Conservation (phyloP, 2,797 vertebrate species). For the Apogon hyalosoma region DNA sequence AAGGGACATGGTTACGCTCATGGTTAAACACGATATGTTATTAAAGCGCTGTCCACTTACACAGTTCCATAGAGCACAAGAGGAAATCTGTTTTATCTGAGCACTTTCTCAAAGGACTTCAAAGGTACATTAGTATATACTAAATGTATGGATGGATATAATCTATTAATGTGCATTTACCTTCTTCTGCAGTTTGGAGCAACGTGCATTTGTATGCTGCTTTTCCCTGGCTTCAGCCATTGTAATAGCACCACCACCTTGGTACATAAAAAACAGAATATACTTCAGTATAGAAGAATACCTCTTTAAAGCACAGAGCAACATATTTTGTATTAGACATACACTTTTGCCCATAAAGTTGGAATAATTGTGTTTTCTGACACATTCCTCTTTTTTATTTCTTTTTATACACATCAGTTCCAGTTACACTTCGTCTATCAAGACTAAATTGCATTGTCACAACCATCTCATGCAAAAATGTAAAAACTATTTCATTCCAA, state of each 20-base stretch:
- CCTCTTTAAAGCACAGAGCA: neutral
- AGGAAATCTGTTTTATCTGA: neutral
- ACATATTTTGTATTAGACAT: neutral
- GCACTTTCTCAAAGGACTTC: neutral
- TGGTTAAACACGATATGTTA: neutral
- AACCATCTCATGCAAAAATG: too few species aligned
- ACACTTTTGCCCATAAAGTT: too few species aligned
- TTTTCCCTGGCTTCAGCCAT: slow-evolving; percentile 84
- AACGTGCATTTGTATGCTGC: slow-evolving; percentile 74
- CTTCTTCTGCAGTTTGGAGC: slow-evolving; percentile 87
- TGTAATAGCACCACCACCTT: slow-evolving; percentile 87
- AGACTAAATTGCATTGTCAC: too few species aligned
- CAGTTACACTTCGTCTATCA: too few species aligned
- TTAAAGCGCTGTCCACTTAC: slow-evolving; percentile 13
- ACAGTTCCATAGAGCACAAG: neutral
- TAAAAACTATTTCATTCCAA: too few species aligned
- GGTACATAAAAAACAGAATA: neutral
- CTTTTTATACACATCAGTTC: too few species aligned
- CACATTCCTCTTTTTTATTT: too few species aligned
- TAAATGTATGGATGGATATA: neutral
- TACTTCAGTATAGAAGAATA: neutral
- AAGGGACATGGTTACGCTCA: too few species aligned
- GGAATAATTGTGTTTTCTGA: too few species aligned
- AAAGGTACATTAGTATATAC: neutral
- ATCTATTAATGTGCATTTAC: slow-evolving; percentile 62